Evolutionary conservation across 2,113 vertebrate genomes (phyloP).

Genomic region (Sardina pilchardus): DNA sequence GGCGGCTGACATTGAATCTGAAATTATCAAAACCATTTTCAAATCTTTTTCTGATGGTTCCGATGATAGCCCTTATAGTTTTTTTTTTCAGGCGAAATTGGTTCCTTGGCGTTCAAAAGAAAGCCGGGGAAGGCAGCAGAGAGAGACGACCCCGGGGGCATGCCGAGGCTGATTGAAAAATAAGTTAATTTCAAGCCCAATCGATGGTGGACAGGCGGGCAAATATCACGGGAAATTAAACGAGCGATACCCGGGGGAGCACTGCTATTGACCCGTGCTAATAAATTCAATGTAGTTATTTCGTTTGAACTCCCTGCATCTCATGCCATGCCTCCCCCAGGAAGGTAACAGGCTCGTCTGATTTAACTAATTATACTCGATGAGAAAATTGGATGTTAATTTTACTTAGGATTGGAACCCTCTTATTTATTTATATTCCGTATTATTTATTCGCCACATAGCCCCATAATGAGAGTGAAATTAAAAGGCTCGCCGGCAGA

Average conservation of each 20-base stretch:
- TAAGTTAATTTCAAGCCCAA: slow-evolving; percentile 99
- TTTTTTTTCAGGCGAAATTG: slow-evolving; percentile 86
- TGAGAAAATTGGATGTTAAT: slow-evolving; percentile 97
- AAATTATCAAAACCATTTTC: slow-evolving; percentile 69
- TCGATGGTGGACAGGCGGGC: slow-evolving; percentile 98
- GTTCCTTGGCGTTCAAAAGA: slow-evolving; percentile 81
- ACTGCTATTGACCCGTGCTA: slow-evolving; percentile 94
- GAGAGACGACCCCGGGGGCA: slow-evolving; percentile 92
- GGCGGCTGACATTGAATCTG: slow-evolving; percentile 61
- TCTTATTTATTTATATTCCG: slow-evolving; percentile 58
- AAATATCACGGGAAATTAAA: slow-evolving; percentile 99
- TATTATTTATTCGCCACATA: slow-evolving; percentile 70
- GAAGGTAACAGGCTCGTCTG: slow-evolving; percentile 80
- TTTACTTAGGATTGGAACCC: slow-evolving; percentile 81
- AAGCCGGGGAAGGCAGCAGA: slow-evolving; percentile 74
- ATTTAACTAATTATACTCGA: slow-evolving; percentile 99
- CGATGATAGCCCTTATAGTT: slow-evolving; percentile 70
- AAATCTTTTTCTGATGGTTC: slow-evolving; percentile 61
- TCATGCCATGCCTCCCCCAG: slow-evolving; percentile 60
- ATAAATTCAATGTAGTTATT: slow-evolving; percentile 96
- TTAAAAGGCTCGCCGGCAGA: slow-evolving; percentile 88
- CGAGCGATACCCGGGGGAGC: slow-evolving; percentile 89
- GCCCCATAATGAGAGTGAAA: slow-evolving; percentile 86
- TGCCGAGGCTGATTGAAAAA: slow-evolving; percentile 98
- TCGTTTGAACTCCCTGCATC: slow-evolving; percentile 75